These are phyloP conservation scores for Champsocephalus gunnari DNA, from an alignment of 2,797 vertebrate species.

Conservation along the genomic window DNA sequence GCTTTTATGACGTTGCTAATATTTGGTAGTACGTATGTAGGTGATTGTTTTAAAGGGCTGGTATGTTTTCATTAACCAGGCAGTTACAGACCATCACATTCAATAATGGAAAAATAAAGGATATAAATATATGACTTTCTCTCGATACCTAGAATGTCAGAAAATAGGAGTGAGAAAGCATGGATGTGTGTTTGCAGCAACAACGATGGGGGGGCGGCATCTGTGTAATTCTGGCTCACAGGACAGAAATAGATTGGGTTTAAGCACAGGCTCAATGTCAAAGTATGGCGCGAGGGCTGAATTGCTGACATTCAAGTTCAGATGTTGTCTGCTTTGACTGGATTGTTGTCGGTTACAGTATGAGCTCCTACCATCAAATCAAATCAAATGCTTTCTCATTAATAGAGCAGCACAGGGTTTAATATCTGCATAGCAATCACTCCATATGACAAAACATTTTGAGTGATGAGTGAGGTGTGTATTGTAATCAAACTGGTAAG, in stretches of 20 bases:
- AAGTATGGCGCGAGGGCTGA: conserved; percentile 45
- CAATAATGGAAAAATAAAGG: neutral
- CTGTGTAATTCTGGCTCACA: conserved; percentile 70
- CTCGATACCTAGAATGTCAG: conserved; percentile 25
- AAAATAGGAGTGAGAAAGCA: conserved; percentile 38
- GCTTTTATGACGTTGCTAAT: neutral
- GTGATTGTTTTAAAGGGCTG: neutral
- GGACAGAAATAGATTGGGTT: conserved; percentile 76
- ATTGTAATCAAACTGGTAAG: neutral
- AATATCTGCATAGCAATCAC: neutral
- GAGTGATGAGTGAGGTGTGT: neutral
- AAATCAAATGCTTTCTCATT: conserved; percentile 20
- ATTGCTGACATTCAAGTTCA: conserved; percentile 70
- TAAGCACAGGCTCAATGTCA: conserved; percentile 76
- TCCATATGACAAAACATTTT: neutral
- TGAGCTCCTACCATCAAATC: conserved; percentile 10
- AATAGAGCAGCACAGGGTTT: conserved; percentile 8
- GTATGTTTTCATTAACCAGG: neutral
- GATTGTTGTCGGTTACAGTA: conserved; percentile 43
- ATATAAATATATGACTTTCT: conserved; percentile 20
- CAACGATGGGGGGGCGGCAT: conserved; percentile 56
- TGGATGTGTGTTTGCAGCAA: conserved; percentile 50
- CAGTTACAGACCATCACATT: neutral
- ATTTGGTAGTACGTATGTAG: neutral
- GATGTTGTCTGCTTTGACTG: conserved; percentile 43